phyloP scores from a whole-genome alignment of 2,888 invertebrate species.

The Vesta saturnalis region DNA sequence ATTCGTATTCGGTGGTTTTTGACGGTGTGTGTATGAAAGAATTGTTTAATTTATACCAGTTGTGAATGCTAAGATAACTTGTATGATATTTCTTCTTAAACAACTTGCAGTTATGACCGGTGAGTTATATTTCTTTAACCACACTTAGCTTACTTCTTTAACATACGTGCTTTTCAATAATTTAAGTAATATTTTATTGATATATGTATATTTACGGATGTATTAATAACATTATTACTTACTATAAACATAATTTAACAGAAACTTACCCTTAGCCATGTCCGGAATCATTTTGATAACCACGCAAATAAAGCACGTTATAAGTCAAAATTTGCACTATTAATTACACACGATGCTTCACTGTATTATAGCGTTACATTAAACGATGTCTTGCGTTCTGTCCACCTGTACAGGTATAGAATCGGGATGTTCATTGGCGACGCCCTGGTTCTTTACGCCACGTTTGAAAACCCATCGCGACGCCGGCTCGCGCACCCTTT shows the following conservation, averaged over 20 bases:
- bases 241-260: conserved; percentile 17
- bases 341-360: conserved; percentile 28
- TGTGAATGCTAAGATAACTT: no score
- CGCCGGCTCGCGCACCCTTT: conserved; percentile 50
- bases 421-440: conserved; percentile 55
- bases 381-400: conserved; percentile 39
- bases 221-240: neutral
- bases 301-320: conserved; percentile 23
- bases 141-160: no score
- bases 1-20: conserved; percentile 35
- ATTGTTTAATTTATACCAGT: no score
- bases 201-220: neutral
- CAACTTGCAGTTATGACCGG: no score
- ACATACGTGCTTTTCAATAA: no score
- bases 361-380: conserved; percentile 26
- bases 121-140: neutral
- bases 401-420: conserved; percentile 56
- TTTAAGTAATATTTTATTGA: neutral
- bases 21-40: no score
- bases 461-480: conserved; percentile 58
- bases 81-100: no score
- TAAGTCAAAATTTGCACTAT: conserved; percentile 29
- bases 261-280: conserved; percentile 46
- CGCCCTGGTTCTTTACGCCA: conserved; percentile 60
- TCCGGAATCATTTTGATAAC: conserved; percentile 41